Evolutionary conservation across 2,113 vertebrate species (phyloP), one percentile per base, ranked within the genome.

Genomic region (Platichthys stellatus): DNA sequence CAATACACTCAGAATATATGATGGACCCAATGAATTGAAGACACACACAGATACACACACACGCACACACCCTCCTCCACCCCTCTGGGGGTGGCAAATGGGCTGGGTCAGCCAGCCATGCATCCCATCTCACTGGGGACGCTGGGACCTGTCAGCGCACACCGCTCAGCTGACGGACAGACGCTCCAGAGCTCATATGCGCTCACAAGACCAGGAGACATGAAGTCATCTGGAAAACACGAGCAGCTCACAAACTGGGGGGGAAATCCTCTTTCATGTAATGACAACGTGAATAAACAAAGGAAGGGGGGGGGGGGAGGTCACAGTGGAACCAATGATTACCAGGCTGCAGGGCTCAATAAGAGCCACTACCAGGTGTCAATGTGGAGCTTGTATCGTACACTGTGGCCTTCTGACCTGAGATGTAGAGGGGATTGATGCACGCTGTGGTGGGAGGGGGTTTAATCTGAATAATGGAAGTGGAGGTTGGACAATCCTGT

Each of bases 221-320:
- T 53, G 31, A 20, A 54, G 54, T 74, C 2, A 63, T 38, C 62
- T 74, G 59, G 38, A 59, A 69, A 5, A 38, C 0, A 18, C 2
- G 13, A 63, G 20, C 63, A 35, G 38, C 31, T 1, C 12, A 40
- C 13, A 63, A 67, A 58, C 15, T 0, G 13, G 26, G 67, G 70
- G 68, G 70, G 20, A 76, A 83, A 77, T 81, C 74, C 67, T 74
- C 69, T 74, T 71, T 67, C 28, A 54, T 60, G 68, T 60, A 80
- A 31, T 13, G 54, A 74, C 57, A 62, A 26, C 5, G 45, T 68
- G 72, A 73, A 62, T 71, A 72, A 68, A 82, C 51, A 68, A 49
- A 1, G 38, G 21, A 1, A 1, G 23, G 23, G 23, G 23, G 23
- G 23, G 23, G 54, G 7, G 43, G 3, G 35, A 14, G 38, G 24